phyloP scores from a whole-genome alignment of 2,797 vertebrate species.

The Gambelia wislizenii region DNA sequence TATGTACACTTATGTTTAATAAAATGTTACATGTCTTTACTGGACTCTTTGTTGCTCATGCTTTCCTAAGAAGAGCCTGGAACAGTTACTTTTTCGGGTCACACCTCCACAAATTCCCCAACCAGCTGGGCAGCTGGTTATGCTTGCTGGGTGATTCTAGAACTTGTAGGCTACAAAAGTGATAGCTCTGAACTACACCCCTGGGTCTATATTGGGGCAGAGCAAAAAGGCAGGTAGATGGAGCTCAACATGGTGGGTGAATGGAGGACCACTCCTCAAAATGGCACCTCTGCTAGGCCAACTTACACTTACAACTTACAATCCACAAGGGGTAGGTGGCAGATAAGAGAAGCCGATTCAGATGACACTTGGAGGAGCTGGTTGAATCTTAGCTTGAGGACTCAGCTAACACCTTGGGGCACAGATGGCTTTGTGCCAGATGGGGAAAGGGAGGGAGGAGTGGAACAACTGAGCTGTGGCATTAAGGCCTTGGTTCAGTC shows the following conservation, averaged over 20 bases:
- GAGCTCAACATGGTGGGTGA: neutral
- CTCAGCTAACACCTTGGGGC: too few species aligned
- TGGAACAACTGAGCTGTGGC: neutral
- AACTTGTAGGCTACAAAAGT: too few species aligned
- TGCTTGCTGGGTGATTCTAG: neutral
- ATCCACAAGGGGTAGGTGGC: too few species aligned
- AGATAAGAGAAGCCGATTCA: too few species aligned
- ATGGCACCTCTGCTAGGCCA: too few species aligned
- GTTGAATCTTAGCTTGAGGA: too few species aligned
- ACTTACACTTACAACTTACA: too few species aligned
- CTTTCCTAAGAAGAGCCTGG: neutral
- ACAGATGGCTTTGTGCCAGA: too few species aligned
- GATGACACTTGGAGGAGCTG: too few species aligned
- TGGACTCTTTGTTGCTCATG: accelerated
- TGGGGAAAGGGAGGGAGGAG: neutral
- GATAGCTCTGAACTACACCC: neutral
- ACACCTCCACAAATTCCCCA: neutral
- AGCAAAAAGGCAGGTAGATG: neutral
- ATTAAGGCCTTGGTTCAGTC: too few species aligned
- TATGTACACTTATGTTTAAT: neutral
- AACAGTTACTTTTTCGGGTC: neutral
- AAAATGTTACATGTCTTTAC: too few species aligned
- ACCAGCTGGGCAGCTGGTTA: neutral
- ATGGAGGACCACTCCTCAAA: neutral
- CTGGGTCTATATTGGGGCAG: neutral